Evolutionary conservation across 2,888 invertebrate species (phyloP), one percentile per base, ranked within the genome.

Genomic region (Steinernema carpocapsae): DNA sequence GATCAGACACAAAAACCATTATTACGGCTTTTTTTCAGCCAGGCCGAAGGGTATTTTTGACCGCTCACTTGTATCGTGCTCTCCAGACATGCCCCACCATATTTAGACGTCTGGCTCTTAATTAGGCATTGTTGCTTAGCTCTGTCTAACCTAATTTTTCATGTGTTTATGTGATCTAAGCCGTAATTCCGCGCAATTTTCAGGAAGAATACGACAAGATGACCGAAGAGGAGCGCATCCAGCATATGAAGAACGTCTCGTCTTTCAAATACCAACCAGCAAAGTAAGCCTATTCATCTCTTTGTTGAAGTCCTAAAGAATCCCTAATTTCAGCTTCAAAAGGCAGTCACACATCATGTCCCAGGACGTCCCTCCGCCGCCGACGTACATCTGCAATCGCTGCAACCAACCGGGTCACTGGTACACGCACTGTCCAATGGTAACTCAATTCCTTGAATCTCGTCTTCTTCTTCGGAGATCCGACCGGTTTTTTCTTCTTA

Each of bases 191-290:
- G n/a, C n/a, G n/a, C n/a, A n/a, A n/a, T n/a, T 37, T 84, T 77
- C 76, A 86, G 86, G 79, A 76, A 7, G 82, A 80, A 4, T 86
- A 83, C 73, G 80, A 95, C 90, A 94, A 94, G 90, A 94, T 94
- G 79, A 93, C 94, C 72, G 99, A 99, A 90, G 95, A 95, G 88
- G 97, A 99, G 88, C 97, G 97, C 90, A 95, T 99, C 85, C 93
- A 93, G 88, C 95, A 95, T 78, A 96, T 97, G 94, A 96, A 97
- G 92, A 92, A 93, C 79, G 96, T 97, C 88, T 95, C 97, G 42
- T 95, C 96, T 43, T 93, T 93, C 88, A 96, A 96, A 88, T 99
- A 97, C 90, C 95, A 96, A 89, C 94, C 95, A 79, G 93, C 94
- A 89, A 95, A 95, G 95, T 97, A 91, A 92, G 92, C 48, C 29